A percentile compares a stretch with the other conserved stretches of the same genome.
Conservation (phyloP, 2,113 vertebrate species). For the Siniperca knerii region DNA sequence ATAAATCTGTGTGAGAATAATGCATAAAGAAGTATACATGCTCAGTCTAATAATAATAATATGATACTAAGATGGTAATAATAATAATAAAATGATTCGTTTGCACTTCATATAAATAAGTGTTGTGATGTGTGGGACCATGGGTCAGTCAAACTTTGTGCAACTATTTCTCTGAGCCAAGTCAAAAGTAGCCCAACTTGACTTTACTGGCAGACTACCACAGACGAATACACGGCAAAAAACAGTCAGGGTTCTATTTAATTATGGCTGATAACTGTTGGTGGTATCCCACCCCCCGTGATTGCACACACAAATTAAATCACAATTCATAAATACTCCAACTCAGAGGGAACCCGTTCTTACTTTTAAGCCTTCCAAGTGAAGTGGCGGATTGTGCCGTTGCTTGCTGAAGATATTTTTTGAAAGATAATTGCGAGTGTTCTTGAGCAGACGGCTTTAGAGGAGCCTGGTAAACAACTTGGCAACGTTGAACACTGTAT, state of each 20-base stretch:
- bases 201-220: conserved; percentile 53
- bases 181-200: conserved; percentile 59
- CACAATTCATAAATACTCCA: conserved; percentile 73
- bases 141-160: conserved; percentile 63
- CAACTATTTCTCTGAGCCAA: conserved; percentile 49
- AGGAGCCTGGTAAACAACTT: conserved; percentile 78
- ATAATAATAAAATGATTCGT: background rate
- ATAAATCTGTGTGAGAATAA: background rate
- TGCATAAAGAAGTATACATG: background rate
- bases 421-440: conserved; percentile 81
- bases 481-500: conserved; percentile 71
- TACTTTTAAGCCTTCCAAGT: conserved; percentile 73
- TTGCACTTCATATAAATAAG: conserved; percentile 24
- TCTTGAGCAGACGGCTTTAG: conserved; percentile 73
- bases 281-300: conserved; percentile 74
- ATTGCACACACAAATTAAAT: conserved; percentile 73
- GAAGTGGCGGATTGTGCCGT: conserved; percentile 71
- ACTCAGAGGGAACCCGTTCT: conserved; percentile 68
- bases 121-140: background rate
- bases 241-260: conserved; percentile 77
- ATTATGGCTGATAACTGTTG: conserved; percentile 74
- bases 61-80: background rate
- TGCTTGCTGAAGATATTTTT: conserved; percentile 70
- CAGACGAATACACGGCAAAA: conserved; percentile 41
- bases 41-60: background rate